These are phyloP conservation scores for Cotesia chilonis DNA, from an alignment of 1,140 invertebrate species.

Conservation along the genomic window DNA sequence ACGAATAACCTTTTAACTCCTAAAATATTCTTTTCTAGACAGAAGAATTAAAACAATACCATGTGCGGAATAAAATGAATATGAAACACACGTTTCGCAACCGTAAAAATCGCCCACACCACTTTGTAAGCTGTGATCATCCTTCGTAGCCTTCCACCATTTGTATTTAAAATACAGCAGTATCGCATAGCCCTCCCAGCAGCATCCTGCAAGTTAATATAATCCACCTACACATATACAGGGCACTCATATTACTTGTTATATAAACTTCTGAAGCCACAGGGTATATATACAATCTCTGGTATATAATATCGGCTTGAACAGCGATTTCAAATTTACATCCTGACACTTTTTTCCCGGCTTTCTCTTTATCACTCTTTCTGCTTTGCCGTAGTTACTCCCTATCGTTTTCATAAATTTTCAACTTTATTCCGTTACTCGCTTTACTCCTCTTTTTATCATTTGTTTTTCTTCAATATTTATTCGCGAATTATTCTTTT, in stretches of 20 bases:
- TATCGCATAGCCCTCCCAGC: too few species aligned
- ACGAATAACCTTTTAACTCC: too few species aligned
- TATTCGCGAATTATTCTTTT: neutral
- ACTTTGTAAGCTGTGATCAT: constrained; percentile 6
- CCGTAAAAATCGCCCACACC: constrained; percentile 31
- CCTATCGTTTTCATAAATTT: constrained; percentile 59
- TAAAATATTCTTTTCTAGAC: neutral
- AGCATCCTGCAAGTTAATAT: neutral
- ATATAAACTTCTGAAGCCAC: constrained; percentile 1
- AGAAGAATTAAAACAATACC: constrained; percentile 4
- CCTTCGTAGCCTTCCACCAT: constrained; percentile 18
- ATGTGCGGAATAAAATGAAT: neutral
- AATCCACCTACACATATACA: constrained; percentile 17
- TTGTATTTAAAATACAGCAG: constrained; percentile 25
- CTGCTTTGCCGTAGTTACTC: constrained; percentile 28
- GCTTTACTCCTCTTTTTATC: constrained; percentile 31
- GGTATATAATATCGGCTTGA: neutral
- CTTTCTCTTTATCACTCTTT: constrained; percentile 14
- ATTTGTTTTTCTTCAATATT: constrained; percentile 9
- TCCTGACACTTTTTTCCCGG: constrained; percentile 28
- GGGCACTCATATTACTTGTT: neutral
- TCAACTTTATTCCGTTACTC: constrained; percentile 57
- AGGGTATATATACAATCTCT: neutral
- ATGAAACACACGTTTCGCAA: neutral
- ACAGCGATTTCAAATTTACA: constrained; percentile 20